Base-by-base conservation (phyloP, 2,113 vertebrate genomes). In the Gymnarchus niloticus region DNA sequence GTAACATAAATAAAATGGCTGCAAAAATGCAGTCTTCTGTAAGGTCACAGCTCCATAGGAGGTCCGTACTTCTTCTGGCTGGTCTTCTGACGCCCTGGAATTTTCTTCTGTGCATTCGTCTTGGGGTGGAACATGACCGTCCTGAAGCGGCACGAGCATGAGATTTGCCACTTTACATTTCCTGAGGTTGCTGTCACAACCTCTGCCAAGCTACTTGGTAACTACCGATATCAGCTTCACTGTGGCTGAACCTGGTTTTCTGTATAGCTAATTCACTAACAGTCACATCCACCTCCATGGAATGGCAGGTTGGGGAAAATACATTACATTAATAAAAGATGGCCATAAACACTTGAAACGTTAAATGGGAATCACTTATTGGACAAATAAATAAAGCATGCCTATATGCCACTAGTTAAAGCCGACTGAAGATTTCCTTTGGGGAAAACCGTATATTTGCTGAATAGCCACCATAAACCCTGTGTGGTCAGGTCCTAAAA, bases 81-180 rank as follows among this genome's bases (percentile, higher is more conserved):
- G 1, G 56, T 87, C 89, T 91, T 92, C 8, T 90, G 69, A 46
- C 65, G 28, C 61, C 83, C 54, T 2, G 87, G 37, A 3, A 23
- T 85, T 14, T 86, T 90, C 85, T 93, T 95, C 89, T 92, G 92
- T 84, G 87, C 2, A 25, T 94, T 96, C 76, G 89, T 94, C 89
- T 95, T 95, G 52, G 94, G 93, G 57, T 90, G 92, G 92, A 96
- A 98, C 95, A 96, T 94, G 17, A 80, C 88, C 82, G 88, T 90
- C 82, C 96, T 98, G 87, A 0, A 90, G 91, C 88, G 25, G 51
- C 1, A 12, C 12, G 21, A 7, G 59, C 56, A 84, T 48, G 44
- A 49, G 48, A 80, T 80, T 48, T 46, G 10, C 9, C 46, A 6
- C 51, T 33, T 51, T 49, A 44, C 33, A 77, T 57, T 56, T 85